Evolutionary conservation across 2,113 vertebrate genomes (phyloP).

Genomic region (Megaceryle maxima): DNA sequence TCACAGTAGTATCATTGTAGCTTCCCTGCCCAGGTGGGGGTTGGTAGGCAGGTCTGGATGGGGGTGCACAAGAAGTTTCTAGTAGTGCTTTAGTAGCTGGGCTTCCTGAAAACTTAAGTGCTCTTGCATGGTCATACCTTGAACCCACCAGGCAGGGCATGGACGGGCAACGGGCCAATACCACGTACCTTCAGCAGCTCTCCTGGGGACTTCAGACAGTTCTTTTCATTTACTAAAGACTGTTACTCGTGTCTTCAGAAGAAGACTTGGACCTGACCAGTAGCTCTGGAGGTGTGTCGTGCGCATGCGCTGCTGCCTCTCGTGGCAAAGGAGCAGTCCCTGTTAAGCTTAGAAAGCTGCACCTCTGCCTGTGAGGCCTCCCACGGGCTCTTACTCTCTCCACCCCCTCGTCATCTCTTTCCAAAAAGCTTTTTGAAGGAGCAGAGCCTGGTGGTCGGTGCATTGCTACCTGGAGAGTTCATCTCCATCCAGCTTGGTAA

Average conservation of each 20-base stretch:
- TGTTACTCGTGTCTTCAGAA: background rate
- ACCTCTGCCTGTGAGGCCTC: background rate
- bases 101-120: background rate
- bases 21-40: fast-evolving
- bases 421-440: background rate
- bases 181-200: background rate
- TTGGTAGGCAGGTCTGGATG: background rate
- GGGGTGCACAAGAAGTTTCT: background rate
- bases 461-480: background rate
- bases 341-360: background rate
- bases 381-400: background rate
- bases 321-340: background rate
- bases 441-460: background rate
- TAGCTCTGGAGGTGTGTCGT: background rate
- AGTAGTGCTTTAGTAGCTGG: background rate
- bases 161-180: background rate
- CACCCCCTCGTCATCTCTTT: background rate
- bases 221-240: background rate
- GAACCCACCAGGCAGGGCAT: background rate
- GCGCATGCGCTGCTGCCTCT: fast-evolving
- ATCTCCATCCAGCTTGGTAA: background rate
- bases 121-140: background rate
- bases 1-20: background rate
- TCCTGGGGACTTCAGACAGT: background rate
- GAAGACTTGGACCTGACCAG: background rate